Percentiles rank a stretch among this genome's conserved stretches.
These are phyloP conservation scores for Sparidentex hasta DNA, from an alignment of 2,797 vertebrate genomes.

Conservation along the genomic window DNA sequence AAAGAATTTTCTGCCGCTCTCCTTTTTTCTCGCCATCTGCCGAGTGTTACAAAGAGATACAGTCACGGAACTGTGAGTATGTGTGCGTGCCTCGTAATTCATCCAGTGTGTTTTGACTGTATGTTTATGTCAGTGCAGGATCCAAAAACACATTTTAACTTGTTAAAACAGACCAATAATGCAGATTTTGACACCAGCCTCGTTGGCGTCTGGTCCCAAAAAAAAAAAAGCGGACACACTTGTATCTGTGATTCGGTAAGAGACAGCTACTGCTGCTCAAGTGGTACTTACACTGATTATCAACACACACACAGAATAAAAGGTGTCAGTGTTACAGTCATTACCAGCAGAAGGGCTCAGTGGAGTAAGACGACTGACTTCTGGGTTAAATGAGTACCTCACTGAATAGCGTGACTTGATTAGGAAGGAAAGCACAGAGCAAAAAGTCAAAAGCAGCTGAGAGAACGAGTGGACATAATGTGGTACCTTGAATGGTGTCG, in stretches of 20 bases:
- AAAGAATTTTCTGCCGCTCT: constrained; percentile 3
- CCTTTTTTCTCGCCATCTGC: constrained; percentile 24
- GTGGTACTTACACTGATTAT: constrained; percentile 15
- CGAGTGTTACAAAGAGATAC: constrained; percentile 18
- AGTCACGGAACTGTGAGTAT: neutral
- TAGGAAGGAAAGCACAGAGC: neutral
- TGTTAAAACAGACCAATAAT: constrained; percentile 10
- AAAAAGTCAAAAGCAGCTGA: neutral
- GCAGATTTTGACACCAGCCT: constrained; percentile 5
- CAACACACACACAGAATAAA: neutral
- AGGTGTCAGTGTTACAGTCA: constrained; percentile 5
- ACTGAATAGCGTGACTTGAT: neutral
- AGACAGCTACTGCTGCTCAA: constrained; percentile 20
- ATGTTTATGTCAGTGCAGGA: constrained; percentile 5
- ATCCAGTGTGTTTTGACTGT: constrained; percentile 1
- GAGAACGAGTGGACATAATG: neutral
- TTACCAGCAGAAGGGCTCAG: constrained; percentile 2
- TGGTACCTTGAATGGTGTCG: constrained; percentile 94
- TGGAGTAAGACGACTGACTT: constrained; percentile 1
- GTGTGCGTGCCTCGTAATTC: constrained; percentile 11
- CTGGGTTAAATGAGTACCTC: constrained; percentile 1
- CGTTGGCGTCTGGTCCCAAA: neutral
- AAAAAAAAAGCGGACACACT: neutral
- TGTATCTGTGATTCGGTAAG: constrained; percentile 20
- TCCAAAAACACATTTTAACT: constrained; percentile 11